Evolutionary conservation across 2,888 invertebrate genomes (phyloP), one percentile per base, ranked within the genome.

Genomic region (Creontiades dilutus): DNA sequence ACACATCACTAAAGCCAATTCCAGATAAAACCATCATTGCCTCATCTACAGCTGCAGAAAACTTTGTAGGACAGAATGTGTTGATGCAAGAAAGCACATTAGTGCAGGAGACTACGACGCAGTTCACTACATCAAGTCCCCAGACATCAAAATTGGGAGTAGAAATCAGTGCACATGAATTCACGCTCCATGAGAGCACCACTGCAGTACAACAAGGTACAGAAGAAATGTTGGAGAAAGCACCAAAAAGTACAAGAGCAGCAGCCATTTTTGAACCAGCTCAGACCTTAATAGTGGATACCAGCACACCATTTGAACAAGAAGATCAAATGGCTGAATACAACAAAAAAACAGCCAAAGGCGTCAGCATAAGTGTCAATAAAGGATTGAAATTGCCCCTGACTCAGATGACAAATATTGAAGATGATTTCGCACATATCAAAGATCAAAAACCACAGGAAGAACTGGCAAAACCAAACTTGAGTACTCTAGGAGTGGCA

Each of bases 1-100:
- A 92, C 89, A n/a, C 86, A 91, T 93, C 86, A 92, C 94, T 92
- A 92, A 93, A 92, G 92, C 94, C 92, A 91, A 92, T 91, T 92
- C 23, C 11, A 61, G 81, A 28, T n/a, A 57, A n/a, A 14, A 16
- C 81, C 19, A 47, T 16, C 9, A 12, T 19, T 27, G 9, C 23
- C 13, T 37, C 85, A 47, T 48, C 16, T 47, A 90, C 68, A 47
- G 91, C 91, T n/a, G 23, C 48, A 37, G 57, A 75, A 48, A 76
- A 86, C 27, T 91, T 61, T 86, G 78, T 86, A 52, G 90, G 78
- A 19, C 90, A 86, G 57, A 90, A 78, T 16, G 23, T 91, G 23
- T 78, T 90, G n/a, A 75, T 78, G 16, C 90, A 91, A 90, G 90
- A 90, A 86, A 90, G 86, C 57, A 90, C 90, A 52, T 23, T 90